Conservation (phyloP, 2,113 vertebrate species). For the Dipodomys spectabilis region DNA sequence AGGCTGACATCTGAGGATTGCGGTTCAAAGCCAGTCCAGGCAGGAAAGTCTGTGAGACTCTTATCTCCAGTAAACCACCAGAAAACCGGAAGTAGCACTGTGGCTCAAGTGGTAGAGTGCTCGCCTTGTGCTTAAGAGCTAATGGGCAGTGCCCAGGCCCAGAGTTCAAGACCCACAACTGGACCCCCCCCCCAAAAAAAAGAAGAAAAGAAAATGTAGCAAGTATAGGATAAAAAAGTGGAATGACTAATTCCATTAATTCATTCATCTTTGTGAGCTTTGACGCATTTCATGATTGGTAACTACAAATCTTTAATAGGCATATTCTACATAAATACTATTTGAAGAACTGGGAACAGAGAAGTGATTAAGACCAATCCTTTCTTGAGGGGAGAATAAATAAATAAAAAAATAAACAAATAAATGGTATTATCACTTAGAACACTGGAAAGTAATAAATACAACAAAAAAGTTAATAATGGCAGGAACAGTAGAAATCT, state of each 20-base stretch:
- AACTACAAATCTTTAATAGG: background rate
- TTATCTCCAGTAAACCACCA: no score
- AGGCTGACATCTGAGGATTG: no score
- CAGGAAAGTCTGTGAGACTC: no score
- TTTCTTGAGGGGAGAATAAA: background rate
- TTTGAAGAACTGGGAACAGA: background rate
- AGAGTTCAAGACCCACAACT: no score
- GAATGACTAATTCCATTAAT: background rate
- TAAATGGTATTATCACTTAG: background rate
- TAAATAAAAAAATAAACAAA: background rate
- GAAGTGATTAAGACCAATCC: background rate
- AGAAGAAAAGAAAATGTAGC: background rate
- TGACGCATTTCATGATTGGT: conserved; percentile 7
- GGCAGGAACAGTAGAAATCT: background rate
- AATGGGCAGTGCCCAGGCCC: no score
- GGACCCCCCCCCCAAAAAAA: no score
- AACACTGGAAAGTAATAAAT: background rate
- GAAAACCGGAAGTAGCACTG: no score
- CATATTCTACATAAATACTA: background rate
- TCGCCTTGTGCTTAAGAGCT: no score
- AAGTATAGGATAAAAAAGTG: background rate
- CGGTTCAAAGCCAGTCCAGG: no score
- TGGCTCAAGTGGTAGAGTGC: no score
- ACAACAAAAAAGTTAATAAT: background rate
- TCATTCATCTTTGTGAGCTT: background rate